These are phyloP conservation scores for Picus viridis DNA, from an alignment of 2,797 vertebrate species.

Conservation along the genomic window DNA sequence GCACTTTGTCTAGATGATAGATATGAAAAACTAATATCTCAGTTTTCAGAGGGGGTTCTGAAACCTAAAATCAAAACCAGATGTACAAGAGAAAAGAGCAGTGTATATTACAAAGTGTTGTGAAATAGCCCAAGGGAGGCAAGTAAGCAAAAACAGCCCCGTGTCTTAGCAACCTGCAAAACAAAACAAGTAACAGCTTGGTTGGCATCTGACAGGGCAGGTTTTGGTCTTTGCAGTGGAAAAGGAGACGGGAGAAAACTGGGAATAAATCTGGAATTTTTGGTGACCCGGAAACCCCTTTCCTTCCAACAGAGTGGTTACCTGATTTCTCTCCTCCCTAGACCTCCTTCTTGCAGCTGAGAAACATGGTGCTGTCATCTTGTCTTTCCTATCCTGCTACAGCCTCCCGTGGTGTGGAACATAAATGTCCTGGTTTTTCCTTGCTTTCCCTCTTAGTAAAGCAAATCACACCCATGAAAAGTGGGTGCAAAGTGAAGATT, in stretches of 20 bases:
- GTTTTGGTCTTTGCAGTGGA: slow-evolving; percentile 75
- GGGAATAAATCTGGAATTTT: slow-evolving; percentile 26
- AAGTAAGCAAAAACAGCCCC: slow-evolving; percentile 94
- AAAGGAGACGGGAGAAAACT: slow-evolving; percentile 60
- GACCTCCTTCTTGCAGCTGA: neutral
- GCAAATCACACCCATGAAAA: neutral
- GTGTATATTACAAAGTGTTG: slow-evolving; percentile 83
- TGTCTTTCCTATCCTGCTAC: neutral
- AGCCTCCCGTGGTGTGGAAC: neutral
- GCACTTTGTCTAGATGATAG: slow-evolving; percentile 71
- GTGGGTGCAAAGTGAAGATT: neutral
- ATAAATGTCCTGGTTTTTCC: neutral
- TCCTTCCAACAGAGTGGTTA: neutral
- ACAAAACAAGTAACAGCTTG: slow-evolving; percentile 88
- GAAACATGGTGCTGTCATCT: neutral
- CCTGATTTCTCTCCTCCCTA: slow-evolving; percentile 18
- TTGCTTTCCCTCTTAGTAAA: neutral
- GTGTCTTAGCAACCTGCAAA: slow-evolving; percentile 89
- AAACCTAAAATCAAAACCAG: slow-evolving; percentile 92
- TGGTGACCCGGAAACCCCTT: slow-evolving; percentile 47
- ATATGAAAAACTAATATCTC: slow-evolving; percentile 75
- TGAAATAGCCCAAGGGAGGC: slow-evolving; percentile 89
- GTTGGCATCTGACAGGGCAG: slow-evolving; percentile 80
- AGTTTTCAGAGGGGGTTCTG: slow-evolving; percentile 80
- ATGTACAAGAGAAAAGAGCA: slow-evolving; percentile 84